Evolutionary conservation across 2,888 invertebrate species (phyloP).

Genomic region (Cheilosia urbana): DNA sequence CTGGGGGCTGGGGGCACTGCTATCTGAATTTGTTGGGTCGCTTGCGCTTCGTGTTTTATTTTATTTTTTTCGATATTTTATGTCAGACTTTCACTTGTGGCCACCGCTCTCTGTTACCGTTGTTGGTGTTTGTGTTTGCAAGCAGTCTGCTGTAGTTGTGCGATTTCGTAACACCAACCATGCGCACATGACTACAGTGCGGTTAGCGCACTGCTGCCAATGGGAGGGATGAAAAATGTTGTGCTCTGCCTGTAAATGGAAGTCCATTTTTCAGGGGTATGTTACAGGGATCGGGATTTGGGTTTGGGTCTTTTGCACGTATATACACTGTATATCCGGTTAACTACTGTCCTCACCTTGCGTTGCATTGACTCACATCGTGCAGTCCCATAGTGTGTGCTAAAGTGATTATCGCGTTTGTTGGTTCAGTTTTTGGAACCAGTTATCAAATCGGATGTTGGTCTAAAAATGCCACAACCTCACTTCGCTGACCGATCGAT

Average conservation of each 20-base stretch:
- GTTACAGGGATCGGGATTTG: slow-evolving; percentile 45
- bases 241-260: slow-evolving; percentile 21
- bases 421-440: slow-evolving; percentile 42
- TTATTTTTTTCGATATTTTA: slow-evolving; percentile 53
- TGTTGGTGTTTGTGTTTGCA: slow-evolving; percentile 39
- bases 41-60: slow-evolving; percentile 11
- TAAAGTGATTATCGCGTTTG: slow-evolving; percentile 13
- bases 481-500: slow-evolving; percentile 26
- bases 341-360: slow-evolving; percentile 1
- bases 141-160: slow-evolving; percentile 40
- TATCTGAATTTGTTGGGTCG: slow-evolving; percentile 42
- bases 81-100: slow-evolving; percentile 73
- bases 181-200: neutral
- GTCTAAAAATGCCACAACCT: slow-evolving; percentile 46
- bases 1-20: slow-evolving; percentile 29
- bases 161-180: slow-evolving; percentile 61
- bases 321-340: slow-evolving; percentile 44
- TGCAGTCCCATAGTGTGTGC: neutral
- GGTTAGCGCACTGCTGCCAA: neutral
- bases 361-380: slow-evolving; percentile 25
- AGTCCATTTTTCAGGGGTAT: slow-evolving; percentile 65
- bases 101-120: slow-evolving; percentile 13
- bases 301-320: slow-evolving; percentile 35
- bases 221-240: slow-evolving; percentile 18
- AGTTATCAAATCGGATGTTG: slow-evolving; percentile 68